A percentile compares a stretch with the other conserved stretches of the same genome.
Conservation (phyloP, 2,113 vertebrate genomes). For the Lagenorhynchus albirostris region DNA sequence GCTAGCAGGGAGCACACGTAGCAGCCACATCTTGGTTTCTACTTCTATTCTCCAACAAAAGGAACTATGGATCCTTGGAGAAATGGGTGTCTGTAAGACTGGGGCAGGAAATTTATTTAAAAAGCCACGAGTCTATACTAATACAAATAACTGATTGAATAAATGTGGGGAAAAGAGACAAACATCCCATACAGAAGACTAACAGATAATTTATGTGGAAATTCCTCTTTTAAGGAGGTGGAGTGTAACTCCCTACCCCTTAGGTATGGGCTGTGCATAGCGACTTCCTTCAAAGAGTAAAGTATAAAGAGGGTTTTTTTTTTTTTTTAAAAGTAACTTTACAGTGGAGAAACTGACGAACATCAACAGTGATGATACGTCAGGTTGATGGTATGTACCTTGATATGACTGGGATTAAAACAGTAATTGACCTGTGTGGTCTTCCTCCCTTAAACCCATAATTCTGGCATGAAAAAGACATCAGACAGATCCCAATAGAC, state of each 20-base stretch:
- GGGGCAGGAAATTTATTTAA: not conserved
- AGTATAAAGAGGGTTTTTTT: too few species aligned
- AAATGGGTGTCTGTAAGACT: not conserved
- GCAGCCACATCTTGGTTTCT: not conserved
- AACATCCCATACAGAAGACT: not conserved
- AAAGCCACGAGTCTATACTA: not conserved
- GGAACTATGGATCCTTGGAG: not conserved
- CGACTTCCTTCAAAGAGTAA: not conserved
- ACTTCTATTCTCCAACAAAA: not conserved
- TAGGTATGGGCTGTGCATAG: not conserved
- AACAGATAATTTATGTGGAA: not conserved
- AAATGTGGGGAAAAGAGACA: not conserved
- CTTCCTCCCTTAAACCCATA: not conserved
- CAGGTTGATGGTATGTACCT: fast-evolving
- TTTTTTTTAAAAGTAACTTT: too few species aligned
- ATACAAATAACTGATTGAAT: not conserved
- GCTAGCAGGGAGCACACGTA: fast-evolving
- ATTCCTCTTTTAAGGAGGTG: not conserved
- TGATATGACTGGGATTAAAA: not conserved
- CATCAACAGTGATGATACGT: not conserved
- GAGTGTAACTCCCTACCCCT: fast-evolving
- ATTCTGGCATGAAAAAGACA: not conserved
- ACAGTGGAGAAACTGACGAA: not conserved
- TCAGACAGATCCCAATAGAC: not conserved
- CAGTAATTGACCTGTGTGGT: not conserved